Percentiles rank a stretch among this genome's conserved stretches.
Conservation (phyloP, 1,140 invertebrate species). For the Lepidurus arcticus region DNA sequence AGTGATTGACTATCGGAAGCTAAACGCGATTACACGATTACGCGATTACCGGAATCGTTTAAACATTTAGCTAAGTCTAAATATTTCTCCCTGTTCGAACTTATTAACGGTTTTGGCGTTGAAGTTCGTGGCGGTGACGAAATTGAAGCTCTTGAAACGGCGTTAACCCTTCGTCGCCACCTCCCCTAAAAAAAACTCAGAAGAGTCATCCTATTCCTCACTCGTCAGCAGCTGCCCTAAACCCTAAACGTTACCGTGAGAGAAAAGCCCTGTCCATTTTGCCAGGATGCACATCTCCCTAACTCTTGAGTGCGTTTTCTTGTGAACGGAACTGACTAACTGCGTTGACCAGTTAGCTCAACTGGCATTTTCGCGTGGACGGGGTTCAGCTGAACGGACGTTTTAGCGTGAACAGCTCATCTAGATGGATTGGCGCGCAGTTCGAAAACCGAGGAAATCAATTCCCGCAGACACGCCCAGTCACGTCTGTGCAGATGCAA, state of each 20-base stretch:
- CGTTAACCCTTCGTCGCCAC: not conserved
- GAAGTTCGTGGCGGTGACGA: no score
- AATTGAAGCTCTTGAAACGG: constrained; percentile 20
- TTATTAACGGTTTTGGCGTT: constrained; percentile 47
- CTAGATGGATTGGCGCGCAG: no score
- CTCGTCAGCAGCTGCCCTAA: not conserved
- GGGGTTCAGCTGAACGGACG: no score
- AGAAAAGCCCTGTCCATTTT: not conserved
- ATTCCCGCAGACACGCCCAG: no score
- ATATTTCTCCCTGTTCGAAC: constrained; percentile 45
- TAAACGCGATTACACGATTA: constrained; percentile 46
- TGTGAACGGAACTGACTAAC: no score
- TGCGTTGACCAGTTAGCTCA: no score
- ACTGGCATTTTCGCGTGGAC: no score
- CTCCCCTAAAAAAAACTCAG: not conserved
- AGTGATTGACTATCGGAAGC: constrained; percentile 45
- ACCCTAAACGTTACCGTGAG: not conserved
- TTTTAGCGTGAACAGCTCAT: no score
- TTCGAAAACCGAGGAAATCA: no score
- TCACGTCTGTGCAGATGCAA: no score
- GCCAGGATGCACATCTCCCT: not conserved
- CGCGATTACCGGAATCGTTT: constrained; percentile 47
- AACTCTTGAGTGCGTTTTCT: no score
- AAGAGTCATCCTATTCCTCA: not conserved
- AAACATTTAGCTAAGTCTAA: constrained; percentile 41